A percentile compares a stretch with the other conserved stretches of the same genome.
Conservation (phyloP, 2,113 vertebrate species). For the Phodopus roborovskii region DNA sequence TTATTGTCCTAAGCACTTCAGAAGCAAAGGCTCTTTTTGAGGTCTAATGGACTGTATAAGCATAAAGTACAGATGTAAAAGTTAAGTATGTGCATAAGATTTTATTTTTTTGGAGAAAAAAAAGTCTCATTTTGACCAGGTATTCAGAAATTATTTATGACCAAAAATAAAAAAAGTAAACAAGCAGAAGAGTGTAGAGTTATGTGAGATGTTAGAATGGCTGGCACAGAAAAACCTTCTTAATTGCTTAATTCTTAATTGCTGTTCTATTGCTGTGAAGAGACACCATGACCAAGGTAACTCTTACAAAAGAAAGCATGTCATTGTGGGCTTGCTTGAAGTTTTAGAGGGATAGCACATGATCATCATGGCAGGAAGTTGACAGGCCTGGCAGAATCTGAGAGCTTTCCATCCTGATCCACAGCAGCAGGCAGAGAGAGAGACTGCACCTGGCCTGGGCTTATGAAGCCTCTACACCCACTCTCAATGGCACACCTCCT, state of each 20-base stretch:
- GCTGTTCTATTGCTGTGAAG: background rate
- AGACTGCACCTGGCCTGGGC: background rate
- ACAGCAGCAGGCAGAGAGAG: background rate
- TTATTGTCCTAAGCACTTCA: slow-evolving; percentile 4
- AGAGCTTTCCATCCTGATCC: background rate
- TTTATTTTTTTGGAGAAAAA: slow-evolving; percentile 22
- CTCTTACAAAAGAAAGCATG: background rate
- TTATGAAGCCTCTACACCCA: background rate
- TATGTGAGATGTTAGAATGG: background rate
- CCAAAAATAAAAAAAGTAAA: background rate
- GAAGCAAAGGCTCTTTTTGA: slow-evolving; percentile 5
- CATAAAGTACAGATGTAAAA: slow-evolving; percentile 10
- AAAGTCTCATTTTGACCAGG: slow-evolving; percentile 18
- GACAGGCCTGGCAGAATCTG: background rate
- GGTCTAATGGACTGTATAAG: background rate
- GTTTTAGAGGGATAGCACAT: background rate
- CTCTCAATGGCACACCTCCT: background rate
- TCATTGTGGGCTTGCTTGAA: background rate
- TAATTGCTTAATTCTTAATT: background rate
- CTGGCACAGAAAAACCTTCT: background rate
- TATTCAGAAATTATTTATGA: slow-evolving; percentile 12
- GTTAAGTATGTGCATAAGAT: background rate
- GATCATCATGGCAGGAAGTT: background rate
- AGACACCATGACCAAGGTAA: background rate
- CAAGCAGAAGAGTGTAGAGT: background rate